Conservation (phyloP, 2,113 vertebrate species). For the Cygnus atratus region DNA sequence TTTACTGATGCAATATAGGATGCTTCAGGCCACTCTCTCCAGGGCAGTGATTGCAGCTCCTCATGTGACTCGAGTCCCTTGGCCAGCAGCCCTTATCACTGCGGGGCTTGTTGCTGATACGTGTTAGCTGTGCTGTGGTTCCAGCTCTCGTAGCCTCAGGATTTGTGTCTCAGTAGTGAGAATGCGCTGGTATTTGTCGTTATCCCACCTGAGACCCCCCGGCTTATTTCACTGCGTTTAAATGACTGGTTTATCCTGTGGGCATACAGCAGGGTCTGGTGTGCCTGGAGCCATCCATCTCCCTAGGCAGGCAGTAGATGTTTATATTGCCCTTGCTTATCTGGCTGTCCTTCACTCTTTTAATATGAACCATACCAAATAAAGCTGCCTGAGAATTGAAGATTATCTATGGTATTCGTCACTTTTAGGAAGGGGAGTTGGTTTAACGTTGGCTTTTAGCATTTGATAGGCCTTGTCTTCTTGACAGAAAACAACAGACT, state of each 20-base stretch:
- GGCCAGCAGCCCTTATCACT: conserved; percentile 6
- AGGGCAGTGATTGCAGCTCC: not conserved
- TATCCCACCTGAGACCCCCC: conserved; percentile 10
- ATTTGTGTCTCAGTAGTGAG: not conserved
- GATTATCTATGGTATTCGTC: conserved; percentile 44
- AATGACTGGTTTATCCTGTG: not conserved
- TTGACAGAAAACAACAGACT: conserved; percentile 69
- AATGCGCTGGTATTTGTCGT: not conserved
- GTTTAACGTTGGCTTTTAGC: conserved; percentile 30
- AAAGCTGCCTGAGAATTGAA: conserved; percentile 37
- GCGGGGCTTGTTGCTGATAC: not conserved
- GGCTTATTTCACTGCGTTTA: not conserved
- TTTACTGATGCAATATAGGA: not conserved
- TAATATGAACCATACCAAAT: conserved; percentile 49
- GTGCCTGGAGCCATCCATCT: not conserved
- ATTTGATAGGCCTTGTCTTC: conserved; percentile 59
- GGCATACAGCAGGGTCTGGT: not conserved
- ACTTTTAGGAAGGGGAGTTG: conserved; percentile 28
- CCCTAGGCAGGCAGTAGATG: not conserved
- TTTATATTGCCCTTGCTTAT: conserved; percentile 22
- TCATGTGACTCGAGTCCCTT: conserved; percentile 2
- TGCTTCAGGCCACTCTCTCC: not conserved
- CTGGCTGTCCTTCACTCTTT: conserved; percentile 22
- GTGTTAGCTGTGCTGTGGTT: not conserved
- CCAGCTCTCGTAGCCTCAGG: not conserved